phyloP scores from a whole-genome alignment of 2,113 vertebrate genomes.

The Globicephala melas region DNA sequence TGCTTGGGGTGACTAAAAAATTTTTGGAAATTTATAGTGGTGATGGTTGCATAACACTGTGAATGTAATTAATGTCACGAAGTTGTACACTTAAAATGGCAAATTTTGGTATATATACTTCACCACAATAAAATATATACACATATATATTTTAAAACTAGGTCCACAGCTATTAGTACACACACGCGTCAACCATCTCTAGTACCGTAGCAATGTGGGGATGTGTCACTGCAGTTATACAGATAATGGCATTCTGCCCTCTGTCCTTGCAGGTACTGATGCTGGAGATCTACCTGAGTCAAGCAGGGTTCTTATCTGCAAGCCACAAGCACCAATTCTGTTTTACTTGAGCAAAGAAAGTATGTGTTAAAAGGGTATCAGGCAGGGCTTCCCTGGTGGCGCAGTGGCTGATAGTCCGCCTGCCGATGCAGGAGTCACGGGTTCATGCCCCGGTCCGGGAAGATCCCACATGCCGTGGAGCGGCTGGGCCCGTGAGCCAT shows the following conservation, averaged over 20 bases:
- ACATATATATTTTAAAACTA: background rate
- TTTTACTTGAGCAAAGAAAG: background rate
- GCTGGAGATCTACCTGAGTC: background rate
- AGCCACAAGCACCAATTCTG: background rate
- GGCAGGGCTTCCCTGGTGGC: background rate
- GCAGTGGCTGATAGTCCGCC: no score
- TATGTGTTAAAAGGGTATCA: background rate
- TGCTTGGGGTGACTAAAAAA: background rate
- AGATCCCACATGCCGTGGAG: no score
- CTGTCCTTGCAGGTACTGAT: background rate
- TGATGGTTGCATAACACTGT: background rate
- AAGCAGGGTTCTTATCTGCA: background rate
- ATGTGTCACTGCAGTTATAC: background rate
- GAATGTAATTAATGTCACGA: background rate
- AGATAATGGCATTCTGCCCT: background rate
- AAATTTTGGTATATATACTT: background rate
- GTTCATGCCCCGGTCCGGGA: no score
- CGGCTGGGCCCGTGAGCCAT: no score
- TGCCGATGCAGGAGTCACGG: no score
- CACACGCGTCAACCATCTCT: background rate
- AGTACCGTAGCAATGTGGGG: background rate
- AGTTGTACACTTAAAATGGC: background rate
- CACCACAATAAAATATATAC: background rate
- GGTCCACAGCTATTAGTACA: background rate
- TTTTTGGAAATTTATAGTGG: background rate